Conservation (phyloP, 2,113 vertebrate species). For the Clupea harengus region DNA sequence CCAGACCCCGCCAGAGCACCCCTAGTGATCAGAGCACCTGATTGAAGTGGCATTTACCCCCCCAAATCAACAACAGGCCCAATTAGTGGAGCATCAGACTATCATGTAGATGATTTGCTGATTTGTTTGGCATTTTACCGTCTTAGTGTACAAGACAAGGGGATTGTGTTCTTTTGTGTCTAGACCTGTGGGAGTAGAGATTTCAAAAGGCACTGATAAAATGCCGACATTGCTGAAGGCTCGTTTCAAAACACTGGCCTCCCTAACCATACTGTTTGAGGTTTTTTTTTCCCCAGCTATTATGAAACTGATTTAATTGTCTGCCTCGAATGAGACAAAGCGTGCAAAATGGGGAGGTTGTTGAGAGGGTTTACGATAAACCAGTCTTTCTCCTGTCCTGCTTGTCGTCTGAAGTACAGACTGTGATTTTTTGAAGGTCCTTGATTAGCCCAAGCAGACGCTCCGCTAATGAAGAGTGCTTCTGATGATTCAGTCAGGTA, state of each 20-base stretch:
- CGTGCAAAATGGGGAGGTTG: too few relatives aligned
- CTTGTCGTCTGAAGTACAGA: too few relatives aligned
- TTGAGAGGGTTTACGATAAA: too few relatives aligned
- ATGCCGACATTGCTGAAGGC: neutral
- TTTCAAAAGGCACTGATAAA: neutral
- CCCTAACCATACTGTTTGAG: neutral
- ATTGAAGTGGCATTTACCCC: neutral
- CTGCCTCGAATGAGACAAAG: neutral
- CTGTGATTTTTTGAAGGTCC: neutral
- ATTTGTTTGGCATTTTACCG: neutral
- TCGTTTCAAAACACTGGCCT: neutral
- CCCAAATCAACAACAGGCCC: neutral
- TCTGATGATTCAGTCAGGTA: neutral
- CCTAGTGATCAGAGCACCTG: neutral
- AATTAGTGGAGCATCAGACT: neutral
- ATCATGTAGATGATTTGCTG: neutral
- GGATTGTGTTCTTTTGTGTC: neutral
- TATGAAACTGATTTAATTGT: neutral
- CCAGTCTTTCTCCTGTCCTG: too few relatives aligned
- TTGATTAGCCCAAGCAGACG: neutral
- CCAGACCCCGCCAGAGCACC: neutral
- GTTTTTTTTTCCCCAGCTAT: neutral
- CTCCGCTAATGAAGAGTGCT: neutral
- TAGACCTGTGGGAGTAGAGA: neutral
- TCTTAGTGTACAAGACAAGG: neutral